Conservation (phyloP, 2,113 vertebrate species). For the Phodopus roborovskii region DNA sequence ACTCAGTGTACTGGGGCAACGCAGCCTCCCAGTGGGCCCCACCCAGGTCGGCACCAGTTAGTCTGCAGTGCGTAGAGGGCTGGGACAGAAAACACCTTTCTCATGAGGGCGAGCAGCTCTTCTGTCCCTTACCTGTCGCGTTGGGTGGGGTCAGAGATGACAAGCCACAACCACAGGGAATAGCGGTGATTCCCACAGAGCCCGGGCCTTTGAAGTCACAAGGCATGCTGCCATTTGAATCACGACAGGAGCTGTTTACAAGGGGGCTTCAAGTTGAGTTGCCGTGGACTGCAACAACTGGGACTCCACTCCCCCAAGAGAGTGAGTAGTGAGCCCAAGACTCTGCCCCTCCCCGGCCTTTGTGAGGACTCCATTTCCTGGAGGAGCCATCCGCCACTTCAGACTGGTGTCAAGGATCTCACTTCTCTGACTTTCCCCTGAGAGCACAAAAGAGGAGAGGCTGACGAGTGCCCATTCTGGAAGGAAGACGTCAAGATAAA, state of each 20-base stretch:
- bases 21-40: not conserved
- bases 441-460: not conserved
- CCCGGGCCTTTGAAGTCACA: not conserved
- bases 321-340: not conserved
- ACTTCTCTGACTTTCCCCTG: not conserved
- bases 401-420: not conserved
- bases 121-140: not conserved
- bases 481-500: not conserved
- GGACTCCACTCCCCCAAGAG: not conserved
- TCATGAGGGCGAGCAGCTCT: not conserved
- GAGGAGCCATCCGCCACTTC: not conserved
- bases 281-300: not conserved
- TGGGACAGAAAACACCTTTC: not conserved
- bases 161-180: not conserved
- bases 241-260: not conserved
- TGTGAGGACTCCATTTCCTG: not conserved
- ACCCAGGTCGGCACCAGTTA: not conserved
- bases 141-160: not conserved
- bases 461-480: not conserved
- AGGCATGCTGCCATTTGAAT: not conserved
- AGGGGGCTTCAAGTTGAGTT: not conserved
- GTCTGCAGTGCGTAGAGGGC: not conserved
- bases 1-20: not conserved
- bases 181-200: too few relatives aligned
- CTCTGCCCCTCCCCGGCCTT: too few relatives aligned